Evolutionary conservation across 2,888 invertebrate species (phyloP), one percentile per base, ranked within the genome.

Genomic region (Eretmocerus hayati): DNA sequence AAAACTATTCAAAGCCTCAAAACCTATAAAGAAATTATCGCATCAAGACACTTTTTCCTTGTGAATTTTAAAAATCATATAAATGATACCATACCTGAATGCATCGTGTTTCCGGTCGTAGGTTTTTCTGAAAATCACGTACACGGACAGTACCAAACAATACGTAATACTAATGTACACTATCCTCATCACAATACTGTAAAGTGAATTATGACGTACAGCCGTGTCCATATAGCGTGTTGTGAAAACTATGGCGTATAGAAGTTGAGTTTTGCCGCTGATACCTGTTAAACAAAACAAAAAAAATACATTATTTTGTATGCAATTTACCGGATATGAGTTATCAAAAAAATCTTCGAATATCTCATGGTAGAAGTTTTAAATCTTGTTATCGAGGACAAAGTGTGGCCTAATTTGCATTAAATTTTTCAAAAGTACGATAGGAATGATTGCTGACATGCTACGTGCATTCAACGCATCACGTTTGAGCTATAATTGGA

Each of bases 181-280:
- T 42, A 49, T 46, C 40, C 49, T 52, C 35, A 52, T 23, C 4
- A 47, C 46, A 22, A 46, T 45, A 18, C 39, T 21, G 46, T 54
- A 54, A 4, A 54, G 19, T 3, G 49, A 47, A 13, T 32, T n/a
- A 20, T 38, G 41, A 36, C 20, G 26, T 26, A 45, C 30, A 35
- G 49, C 46, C 26, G 52, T 22, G 42, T 52, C 50, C 15, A 16
- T n/a, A 33, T 39, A 50, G 19, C 50, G 46, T 2, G 50, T 18
- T 19, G 52, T 49, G 39, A 50, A 50, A 16, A 48, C 42, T 18
- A 54, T 21, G n/a, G 52, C 52, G 38, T 50, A 33, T 20, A 54
- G 42, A 6, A 54, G 33, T 15, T 54, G 54, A n/a, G 47, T 50
- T 45, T 52, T 54, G 8, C 49, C 52, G 42, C 54, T 54, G 30